Evolutionary conservation across 2,888 invertebrate species (phyloP).

Genomic region (Furcula furcula): DNA sequence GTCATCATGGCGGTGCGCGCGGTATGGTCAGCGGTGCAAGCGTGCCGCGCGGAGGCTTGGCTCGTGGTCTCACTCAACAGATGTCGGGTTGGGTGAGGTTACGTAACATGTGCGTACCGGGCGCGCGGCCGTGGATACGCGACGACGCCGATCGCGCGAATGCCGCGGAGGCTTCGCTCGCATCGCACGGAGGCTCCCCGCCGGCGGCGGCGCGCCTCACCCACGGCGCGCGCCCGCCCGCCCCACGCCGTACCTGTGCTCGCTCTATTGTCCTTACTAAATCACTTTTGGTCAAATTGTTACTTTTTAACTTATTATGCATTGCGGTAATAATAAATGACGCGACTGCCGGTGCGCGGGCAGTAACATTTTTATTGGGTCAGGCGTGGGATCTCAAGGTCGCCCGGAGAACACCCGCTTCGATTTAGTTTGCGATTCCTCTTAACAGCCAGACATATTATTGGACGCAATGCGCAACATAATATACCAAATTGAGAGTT

Average conservation of each 20-base stretch:
- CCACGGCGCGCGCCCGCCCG: conserved; percentile 22
- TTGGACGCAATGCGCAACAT: conserved; percentile 55
- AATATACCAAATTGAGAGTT: too few relatives aligned
- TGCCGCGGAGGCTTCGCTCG: conserved; percentile 51
- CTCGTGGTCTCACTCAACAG: conserved; percentile 67
- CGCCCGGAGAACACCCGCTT: conserved; percentile 34
- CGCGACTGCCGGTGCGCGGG: conserved; percentile 11
- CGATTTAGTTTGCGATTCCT: conserved; percentile 42
- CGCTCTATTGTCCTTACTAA: conserved; percentile 31
- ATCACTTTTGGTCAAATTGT: conserved; percentile 36
- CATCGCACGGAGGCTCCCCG: conserved; percentile 11
- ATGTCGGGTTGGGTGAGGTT: conserved; percentile 62
- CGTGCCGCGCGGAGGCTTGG: conserved; percentile 58
- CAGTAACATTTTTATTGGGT: conserved; percentile 29
- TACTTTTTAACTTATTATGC: conserved; percentile 18
- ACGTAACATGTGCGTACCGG: conserved; percentile 64
- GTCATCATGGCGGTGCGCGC: conserved; percentile 61
- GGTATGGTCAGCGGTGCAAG: conserved; percentile 66
- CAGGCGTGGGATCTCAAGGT: conserved; percentile 43
- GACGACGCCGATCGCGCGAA: conserved; percentile 65
- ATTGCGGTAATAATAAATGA: conserved; percentile 22
- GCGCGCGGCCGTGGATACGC: conserved; percentile 55
- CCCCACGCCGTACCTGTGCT: conserved; percentile 28
- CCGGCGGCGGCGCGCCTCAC: conserved; percentile 32
- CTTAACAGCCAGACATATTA: conserved; percentile 37